Conservation (phyloP, 2,888 invertebrate genomes). For the Trachelus troglodyta region DNA sequence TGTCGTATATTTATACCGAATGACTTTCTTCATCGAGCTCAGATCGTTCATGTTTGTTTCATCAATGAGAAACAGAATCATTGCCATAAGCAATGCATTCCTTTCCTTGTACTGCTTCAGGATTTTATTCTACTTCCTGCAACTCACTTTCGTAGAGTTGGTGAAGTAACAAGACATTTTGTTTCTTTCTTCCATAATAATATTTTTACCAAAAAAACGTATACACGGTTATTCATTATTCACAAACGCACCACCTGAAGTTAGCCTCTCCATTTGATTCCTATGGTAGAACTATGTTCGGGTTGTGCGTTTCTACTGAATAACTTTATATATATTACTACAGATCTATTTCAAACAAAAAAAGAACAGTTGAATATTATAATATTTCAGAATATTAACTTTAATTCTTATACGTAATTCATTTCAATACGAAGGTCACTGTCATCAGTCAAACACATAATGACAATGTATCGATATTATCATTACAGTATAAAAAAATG, state of each 20-base stretch:
- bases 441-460: too few species aligned
- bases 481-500: conserved; percentile 36
- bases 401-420: not conserved
- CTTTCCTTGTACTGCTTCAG: conserved; percentile 28
- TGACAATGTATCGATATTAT: conserved; percentile 3
- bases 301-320: too few species aligned
- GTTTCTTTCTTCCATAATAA: conserved; percentile 20
- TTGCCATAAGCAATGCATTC: conserved; percentile 43
- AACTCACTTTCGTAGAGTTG: conserved; percentile 31
- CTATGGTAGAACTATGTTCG: too few species aligned
- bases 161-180: conserved; percentile 11
- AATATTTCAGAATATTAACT: not conserved
- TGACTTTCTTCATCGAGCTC: not conserved
- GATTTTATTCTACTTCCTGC: conserved; percentile 37
- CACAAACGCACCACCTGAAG: too few species aligned
- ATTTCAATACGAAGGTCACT: not conserved
- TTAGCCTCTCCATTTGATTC: too few species aligned
- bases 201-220: conserved; percentile 15
- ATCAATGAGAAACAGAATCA: conserved; percentile 34
- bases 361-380: conserved; percentile 7
- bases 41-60: not conserved
- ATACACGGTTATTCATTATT: too few species aligned
- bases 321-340: not conserved
- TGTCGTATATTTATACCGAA: not conserved
- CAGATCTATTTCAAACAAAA: not conserved